A percentile compares a stretch with the other conserved stretches of the same genome.
Evolutionary conservation across 2,888 invertebrate genomes (phyloP).

Genomic region (Poecilus cupreus): DNA sequence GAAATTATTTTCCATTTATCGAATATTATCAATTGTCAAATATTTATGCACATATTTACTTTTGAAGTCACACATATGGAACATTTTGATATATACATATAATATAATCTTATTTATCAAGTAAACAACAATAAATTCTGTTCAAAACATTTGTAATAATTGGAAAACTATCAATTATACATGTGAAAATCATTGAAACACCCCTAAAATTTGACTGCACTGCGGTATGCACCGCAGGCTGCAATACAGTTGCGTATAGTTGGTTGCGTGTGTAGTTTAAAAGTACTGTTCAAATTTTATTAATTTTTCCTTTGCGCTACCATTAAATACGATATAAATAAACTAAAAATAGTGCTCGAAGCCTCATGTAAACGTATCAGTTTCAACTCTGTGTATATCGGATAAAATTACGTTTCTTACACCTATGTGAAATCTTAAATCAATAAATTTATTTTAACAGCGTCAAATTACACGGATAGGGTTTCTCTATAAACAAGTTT

Average conservation of each 20-base stretch:
- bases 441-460: conserved; percentile 46
- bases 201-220: too few relatives aligned
- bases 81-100: too few relatives aligned
- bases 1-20: neutral
- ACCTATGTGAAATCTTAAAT: conserved; percentile 53
- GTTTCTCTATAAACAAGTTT: conserved; percentile 42
- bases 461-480: conserved; percentile 37
- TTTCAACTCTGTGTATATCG: conserved; percentile 28
- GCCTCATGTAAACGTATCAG: conserved; percentile 47
- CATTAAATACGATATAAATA: conserved; percentile 19
- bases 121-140: too few relatives aligned
- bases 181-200: too few relatives aligned
- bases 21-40: neutral
- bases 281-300: neutral
- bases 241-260: neutral
- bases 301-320: neutral
- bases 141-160: too few relatives aligned
- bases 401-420: conserved; percentile 49
- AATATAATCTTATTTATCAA: too few relatives aligned
- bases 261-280: neutral
- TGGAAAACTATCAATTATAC: too few relatives aligned
- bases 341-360: conserved; percentile 44
- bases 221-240: neutral
- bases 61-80: too few relatives aligned
- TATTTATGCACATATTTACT: neutral